A percentile compares a stretch with the other conserved stretches of the same genome.
These are phyloP conservation scores for Drosophila setosimentum DNA, from an alignment of 2,888 invertebrate species.

Conservation along the genomic window DNA sequence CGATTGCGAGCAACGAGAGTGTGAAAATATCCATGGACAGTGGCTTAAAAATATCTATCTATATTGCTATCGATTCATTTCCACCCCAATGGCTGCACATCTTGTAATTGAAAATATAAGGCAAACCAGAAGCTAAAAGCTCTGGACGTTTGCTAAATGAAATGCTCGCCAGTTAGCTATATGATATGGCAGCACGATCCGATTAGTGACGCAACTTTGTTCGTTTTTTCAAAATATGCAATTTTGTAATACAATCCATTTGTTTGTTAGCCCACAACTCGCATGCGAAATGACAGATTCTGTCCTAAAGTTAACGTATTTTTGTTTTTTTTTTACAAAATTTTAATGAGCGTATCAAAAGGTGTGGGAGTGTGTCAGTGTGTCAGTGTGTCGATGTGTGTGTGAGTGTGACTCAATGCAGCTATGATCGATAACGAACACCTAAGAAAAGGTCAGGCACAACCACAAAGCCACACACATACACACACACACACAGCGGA, in stretches of 20 bases:
- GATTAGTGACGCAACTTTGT: neutral
- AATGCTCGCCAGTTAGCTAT: neutral
- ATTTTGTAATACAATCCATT: neutral
- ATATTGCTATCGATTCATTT: neutral
- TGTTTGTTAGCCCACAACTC: neutral
- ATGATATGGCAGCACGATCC: neutral
- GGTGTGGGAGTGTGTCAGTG: neutral
- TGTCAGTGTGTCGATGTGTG: neutral
- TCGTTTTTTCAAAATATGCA: neutral
- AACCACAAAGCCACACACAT: neutral
- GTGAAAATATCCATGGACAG: neutral
- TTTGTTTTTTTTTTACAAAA: neutral
- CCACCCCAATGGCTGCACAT: neutral
- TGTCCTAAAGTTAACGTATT: neutral
- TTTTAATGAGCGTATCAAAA: neutral
- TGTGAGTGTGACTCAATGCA: conserved; percentile 6
- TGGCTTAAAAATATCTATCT: neutral
- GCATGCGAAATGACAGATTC: neutral
- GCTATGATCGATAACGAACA: conserved; percentile 30
- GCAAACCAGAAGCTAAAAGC: neutral
- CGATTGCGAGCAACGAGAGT: neutral
- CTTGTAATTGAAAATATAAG: neutral
- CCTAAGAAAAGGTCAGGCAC: conserved; percentile 5
- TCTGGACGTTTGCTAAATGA: neutral
- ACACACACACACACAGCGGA: conserved; percentile 14